Conservation (phyloP, 2,797 vertebrate species). For the Spinibarbus caldwelli region DNA sequence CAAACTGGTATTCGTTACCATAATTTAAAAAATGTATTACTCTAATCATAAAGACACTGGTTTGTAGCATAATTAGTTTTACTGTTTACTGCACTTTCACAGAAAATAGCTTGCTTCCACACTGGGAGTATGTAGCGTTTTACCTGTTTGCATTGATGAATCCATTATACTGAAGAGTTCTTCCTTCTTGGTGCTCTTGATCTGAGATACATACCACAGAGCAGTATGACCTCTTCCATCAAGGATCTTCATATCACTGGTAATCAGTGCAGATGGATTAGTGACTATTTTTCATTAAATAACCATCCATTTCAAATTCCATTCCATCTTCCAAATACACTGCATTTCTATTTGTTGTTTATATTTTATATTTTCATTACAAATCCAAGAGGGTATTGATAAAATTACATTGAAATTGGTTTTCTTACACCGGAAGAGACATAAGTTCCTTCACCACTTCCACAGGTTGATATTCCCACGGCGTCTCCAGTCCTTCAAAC, state of each 20-base stretch:
- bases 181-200: conserved; percentile 72
- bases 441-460: conserved; percentile 77
- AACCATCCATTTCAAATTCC: background rate
- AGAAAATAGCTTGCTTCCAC: background rate
- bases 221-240: conserved; percentile 73
- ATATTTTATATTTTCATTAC: background rate
- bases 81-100: background rate
- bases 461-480: conserved; percentile 72
- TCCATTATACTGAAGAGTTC: conserved; percentile 71
- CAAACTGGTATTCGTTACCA: too few species aligned
- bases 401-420: background rate
- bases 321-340: background rate
- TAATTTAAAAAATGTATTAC: too few species aligned
- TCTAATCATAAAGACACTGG: too few species aligned
- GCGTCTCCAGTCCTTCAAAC: conserved; percentile 69
- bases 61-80: too few species aligned
- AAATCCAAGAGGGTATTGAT: background rate
- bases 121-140: background rate
- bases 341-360: background rate
- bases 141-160: conserved; percentile 58
- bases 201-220: conserved; percentile 70
- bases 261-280: conserved; percentile 4
- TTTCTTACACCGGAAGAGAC: conserved; percentile 72
- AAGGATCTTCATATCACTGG: conserved; percentile 71
- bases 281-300: background rate